Conservation (phyloP, 2,888 invertebrate genomes). For the Antheraea yamamai region DNA sequence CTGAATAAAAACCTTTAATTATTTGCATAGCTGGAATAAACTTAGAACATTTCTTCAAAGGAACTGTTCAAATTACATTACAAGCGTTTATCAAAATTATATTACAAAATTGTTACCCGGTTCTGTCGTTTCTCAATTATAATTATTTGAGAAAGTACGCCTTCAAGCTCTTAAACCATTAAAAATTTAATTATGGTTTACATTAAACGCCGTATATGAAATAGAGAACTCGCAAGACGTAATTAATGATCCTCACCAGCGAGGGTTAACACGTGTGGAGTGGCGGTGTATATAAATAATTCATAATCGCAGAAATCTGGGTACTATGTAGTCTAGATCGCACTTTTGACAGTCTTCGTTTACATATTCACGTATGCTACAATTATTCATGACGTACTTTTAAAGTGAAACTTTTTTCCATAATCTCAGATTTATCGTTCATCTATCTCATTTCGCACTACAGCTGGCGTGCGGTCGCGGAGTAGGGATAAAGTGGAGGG, state of each 20-base stretch:
- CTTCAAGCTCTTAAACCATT: background rate
- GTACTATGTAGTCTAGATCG: background rate
- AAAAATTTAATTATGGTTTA: background rate
- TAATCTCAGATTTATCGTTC: no score
- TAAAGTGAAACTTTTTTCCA: no score
- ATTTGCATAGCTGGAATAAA: no score
- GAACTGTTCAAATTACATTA: background rate
- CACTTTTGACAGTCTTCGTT: background rate
- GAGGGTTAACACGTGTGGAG: background rate
- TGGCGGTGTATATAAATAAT: background rate
- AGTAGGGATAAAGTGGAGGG: no score
- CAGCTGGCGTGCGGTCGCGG: no score
- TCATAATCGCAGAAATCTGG: background rate
- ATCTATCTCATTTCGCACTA: no score
- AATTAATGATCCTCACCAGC: constrained; percentile 1
- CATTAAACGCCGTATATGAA: background rate
- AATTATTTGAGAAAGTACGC: background rate
- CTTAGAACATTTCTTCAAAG: background rate
- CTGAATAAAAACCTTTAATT: no score
- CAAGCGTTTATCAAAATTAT: background rate
- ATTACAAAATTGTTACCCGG: background rate
- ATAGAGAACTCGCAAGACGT: background rate
- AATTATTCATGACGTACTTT: background rate
- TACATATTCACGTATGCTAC: background rate
- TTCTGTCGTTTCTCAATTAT: background rate